Evolutionary conservation across 1,140 invertebrate species (phyloP), one percentile per base, ranked within the genome.

Genomic region (Drosophila chauvacae): DNA sequence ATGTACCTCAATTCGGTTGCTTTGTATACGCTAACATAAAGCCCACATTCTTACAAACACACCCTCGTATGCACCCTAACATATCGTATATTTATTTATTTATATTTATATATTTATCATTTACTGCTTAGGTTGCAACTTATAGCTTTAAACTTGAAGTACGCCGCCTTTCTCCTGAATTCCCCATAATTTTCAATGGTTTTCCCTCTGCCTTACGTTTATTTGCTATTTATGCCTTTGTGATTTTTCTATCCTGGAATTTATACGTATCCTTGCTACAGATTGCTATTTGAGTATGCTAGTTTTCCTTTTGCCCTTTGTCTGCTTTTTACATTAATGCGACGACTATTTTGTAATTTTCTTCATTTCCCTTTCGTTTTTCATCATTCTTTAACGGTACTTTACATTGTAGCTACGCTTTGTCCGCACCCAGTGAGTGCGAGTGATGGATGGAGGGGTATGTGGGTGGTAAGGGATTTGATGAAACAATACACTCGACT

Each of bases 401-500:
- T 83, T 84, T 87, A 91, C 84, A 87, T 88, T 87, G 84, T 87
- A 88, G 84, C 80, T 83, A 86, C 87, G 87, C 87, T 72, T 90
- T 70, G 68, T 77, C 73, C 44, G 63, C 72, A 77, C 64, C 50
- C 56, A 55, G 35, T 9, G 64, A 73, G 70, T 80, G 74, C 79
- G 70, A 53, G 51, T 20, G 33, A 35, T 35, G 18, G 2, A 51
- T 28, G 18, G n/a, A 28, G 48, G 13, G 18, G 50, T 4, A 4
- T 7, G 20, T 14, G 9, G 14, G 26, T 30, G 45, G 26, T 4
- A 13, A 13, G 51, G 65, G 62, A 47, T 69, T 44, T 65, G 63
- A 78, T 63, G 68, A 74, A 78, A 69, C 47, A 83, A 76, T 56
- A 65, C 60, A 61, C 62, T 47, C 37, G 48, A 61, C 73, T 66